phyloP scores from a whole-genome alignment of 2,888 invertebrate genomes.

The Escarpia spicata region DNA sequence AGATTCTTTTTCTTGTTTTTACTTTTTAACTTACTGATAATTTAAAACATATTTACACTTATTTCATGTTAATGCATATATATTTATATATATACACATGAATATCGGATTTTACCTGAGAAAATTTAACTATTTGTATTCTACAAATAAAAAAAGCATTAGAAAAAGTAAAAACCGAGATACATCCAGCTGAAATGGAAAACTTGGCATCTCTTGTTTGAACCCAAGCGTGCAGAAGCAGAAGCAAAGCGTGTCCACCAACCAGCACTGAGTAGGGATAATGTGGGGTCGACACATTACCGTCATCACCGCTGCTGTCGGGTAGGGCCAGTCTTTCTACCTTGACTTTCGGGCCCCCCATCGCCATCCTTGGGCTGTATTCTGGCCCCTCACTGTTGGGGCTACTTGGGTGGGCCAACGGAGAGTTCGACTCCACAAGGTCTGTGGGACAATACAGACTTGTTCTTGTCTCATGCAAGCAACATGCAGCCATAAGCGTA shows the following conservation, averaged over 20 bases:
- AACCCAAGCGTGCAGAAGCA: not conserved
- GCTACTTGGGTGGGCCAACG: not conserved
- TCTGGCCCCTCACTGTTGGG: too few relatives aligned
- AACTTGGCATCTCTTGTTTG: not conserved
- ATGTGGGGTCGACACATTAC: constrained; percentile 1
- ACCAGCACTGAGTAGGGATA: not conserved
- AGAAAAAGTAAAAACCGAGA: not conserved
- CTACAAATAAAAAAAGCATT: not conserved
- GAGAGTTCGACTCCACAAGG: not conserved
- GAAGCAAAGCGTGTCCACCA: not conserved
- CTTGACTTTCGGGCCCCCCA: not conserved
- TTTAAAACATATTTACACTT: too few relatives aligned
- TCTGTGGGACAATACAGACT: not conserved
- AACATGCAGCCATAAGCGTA: not conserved
- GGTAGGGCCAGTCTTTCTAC: not conserved
- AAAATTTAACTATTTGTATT: not conserved
- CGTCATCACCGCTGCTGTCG: not conserved
- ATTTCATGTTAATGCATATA: too few relatives aligned
- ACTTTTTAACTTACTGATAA: too few relatives aligned
- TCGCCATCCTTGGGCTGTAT: not conserved
- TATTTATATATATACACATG: too few relatives aligned
- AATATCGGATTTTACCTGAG: too few relatives aligned
- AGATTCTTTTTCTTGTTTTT: too few relatives aligned
- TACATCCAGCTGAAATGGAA: not conserved
- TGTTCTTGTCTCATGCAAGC: not conserved